phyloP scores from a whole-genome alignment of 2,797 vertebrate species.

The Mustela erminea region DNA sequence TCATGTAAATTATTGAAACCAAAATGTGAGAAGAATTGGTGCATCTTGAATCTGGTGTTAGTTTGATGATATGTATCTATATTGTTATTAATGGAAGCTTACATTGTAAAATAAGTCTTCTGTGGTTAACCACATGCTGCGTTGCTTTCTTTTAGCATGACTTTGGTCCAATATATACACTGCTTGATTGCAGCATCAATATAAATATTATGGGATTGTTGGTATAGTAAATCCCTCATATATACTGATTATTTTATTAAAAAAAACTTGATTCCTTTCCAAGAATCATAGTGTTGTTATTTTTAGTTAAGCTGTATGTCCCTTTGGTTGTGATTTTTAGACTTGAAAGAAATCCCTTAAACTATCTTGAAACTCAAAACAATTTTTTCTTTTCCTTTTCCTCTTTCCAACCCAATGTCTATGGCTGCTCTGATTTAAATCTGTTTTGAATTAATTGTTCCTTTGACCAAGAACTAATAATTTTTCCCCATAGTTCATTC shows the following conservation, averaged over 20 bases:
- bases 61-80: not conserved
- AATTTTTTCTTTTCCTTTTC: not conserved
- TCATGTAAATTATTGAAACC: not conserved
- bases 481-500: not conserved
- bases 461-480: slow-evolving; percentile 59
- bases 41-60: not conserved
- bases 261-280: not conserved
- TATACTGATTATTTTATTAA: not conserved
- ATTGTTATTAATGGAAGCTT: not conserved
- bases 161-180: not conserved
- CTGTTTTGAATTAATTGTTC: slow-evolving; percentile 61
- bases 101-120: not conserved
- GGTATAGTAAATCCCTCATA: not conserved
- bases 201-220: not conserved
- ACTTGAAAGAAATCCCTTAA: slow-evolving; percentile 58
- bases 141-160: not conserved
- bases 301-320: slow-evolving; percentile 43
- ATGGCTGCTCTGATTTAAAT: not conserved
- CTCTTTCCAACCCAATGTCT: not conserved
- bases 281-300: not conserved
- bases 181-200: not conserved
- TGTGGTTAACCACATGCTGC: not conserved
- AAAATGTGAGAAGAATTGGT: not conserved
- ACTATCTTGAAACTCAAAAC: slow-evolving; percentile 25
- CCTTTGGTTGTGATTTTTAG: slow-evolving; percentile 50